Percentiles rank a stretch among this genome's conserved stretches.
phyloP scores from a whole-genome alignment of 2,797 vertebrate genomes.

The Eospalax fontanierii region DNA sequence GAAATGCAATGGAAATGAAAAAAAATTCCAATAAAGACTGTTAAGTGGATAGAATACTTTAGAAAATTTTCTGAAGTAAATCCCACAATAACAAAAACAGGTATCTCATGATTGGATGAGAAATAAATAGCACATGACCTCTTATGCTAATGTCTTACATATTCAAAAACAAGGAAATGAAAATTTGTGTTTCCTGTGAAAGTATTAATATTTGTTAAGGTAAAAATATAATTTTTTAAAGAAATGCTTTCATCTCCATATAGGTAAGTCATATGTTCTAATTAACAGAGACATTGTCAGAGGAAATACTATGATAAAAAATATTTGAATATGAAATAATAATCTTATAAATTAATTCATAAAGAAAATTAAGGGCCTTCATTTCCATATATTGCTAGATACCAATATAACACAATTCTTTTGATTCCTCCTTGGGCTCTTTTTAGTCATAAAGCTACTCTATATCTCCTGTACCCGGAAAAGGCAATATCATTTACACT shows the following conservation, averaged over 20 bases:
- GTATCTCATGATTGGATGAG: neutral
- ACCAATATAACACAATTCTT: neutral
- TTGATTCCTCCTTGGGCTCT: neutral
- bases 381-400: neutral
- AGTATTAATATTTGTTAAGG: neutral
- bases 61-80: neutral
- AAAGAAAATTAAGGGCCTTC: neutral
- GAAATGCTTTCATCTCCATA: neutral
- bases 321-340: neutral
- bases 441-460: neutral
- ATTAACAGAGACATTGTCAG: neutral
- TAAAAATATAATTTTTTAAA: conserved; percentile 14
- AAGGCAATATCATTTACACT: neutral
- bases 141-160: neutral
- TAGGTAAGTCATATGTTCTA: neutral
- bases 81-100: neutral
- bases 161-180: conserved; percentile 30
- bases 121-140: neutral
- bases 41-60: conserved; percentile 4
- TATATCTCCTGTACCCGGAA: too few species aligned
- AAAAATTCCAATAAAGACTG: conserved; percentile 10
- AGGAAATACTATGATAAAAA: conserved; percentile 31
- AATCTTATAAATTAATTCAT: neutral
- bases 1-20: neutral
- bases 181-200: conserved; percentile 25